Percentiles rank a stretch among this genome's conserved stretches.
Conservation (phyloP, 2,797 vertebrate genomes). For the Petrocephalus sullivani region DNA sequence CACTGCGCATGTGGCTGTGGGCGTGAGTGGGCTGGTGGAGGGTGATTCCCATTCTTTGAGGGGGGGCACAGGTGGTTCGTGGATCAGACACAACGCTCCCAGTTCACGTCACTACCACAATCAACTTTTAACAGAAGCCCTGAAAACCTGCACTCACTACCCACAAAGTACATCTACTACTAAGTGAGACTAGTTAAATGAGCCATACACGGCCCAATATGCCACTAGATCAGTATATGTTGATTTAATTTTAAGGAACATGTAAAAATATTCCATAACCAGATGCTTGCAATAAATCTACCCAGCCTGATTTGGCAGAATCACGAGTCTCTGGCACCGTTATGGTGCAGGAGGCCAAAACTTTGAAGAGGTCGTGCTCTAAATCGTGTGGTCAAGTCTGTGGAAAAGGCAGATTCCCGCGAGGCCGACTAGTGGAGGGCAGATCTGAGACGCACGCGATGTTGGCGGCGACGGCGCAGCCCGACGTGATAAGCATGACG, state of each 20-base stretch:
- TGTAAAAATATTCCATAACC: too few relatives aligned
- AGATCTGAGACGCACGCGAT: conserved; percentile 60
- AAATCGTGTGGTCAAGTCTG: not conserved
- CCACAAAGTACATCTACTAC: not conserved
- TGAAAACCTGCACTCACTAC: not conserved
- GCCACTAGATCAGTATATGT: not conserved
- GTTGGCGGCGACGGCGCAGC: conserved; percentile 75
- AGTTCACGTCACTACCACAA: not conserved
- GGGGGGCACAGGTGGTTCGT: not conserved
- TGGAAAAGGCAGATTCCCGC: not conserved
- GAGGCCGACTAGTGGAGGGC: not conserved
- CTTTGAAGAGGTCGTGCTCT: not conserved
- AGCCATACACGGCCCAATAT: not conserved
- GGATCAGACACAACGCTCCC: not conserved
- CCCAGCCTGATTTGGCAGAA: not conserved
- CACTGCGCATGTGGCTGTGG: conserved; percentile 44
- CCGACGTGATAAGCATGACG: conserved; percentile 82
- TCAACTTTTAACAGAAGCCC: not conserved
- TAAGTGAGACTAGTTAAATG: not conserved
- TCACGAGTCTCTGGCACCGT: not conserved
- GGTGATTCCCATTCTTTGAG: conserved; percentile 72
- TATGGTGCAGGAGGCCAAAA: not conserved
- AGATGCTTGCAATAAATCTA: too few relatives aligned
- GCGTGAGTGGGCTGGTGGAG: conserved; percentile 76
- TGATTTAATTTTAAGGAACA: too few relatives aligned